phyloP scores from a whole-genome alignment of 2,888 invertebrate species.

The Pedicia rivosa region DNA sequence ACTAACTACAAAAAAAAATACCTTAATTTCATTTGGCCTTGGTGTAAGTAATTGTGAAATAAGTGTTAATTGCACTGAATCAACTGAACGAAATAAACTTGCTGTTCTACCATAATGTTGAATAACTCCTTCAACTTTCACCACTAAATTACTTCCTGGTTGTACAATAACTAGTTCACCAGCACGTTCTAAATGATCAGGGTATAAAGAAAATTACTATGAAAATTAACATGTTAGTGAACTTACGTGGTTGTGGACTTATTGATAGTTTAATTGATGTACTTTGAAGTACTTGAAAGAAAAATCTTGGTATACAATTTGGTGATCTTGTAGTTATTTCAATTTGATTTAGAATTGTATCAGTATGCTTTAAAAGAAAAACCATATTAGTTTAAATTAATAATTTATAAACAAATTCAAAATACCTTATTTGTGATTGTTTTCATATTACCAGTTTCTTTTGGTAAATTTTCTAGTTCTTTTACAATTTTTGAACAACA shows the following conservation, averaged over 20 bases:
- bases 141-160: slow-evolving; percentile 68
- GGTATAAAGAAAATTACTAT: too few relatives aligned
- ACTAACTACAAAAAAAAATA: too few relatives aligned
- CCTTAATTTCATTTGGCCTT: slow-evolving; percentile 16
- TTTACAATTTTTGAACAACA: slow-evolving; percentile 25
- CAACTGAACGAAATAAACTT: slow-evolving; percentile 52
- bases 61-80: slow-evolving; percentile 53
- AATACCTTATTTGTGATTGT: slow-evolving; percentile 24
- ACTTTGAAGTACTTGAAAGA: slow-evolving; percentile 72
- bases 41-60: slow-evolving; percentile 43
- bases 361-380: slow-evolving; percentile 30
- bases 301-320: slow-evolving; percentile 55
- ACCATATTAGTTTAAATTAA: neutral
- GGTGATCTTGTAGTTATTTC: slow-evolving; percentile 45
- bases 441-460: slow-evolving; percentile 23
- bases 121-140: slow-evolving; percentile 88
- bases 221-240: too few relatives aligned
- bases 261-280: slow-evolving; percentile 68
- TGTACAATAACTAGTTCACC: slow-evolving; percentile 76
- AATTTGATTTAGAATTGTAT: slow-evolving; percentile 40
- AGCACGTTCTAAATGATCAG: too few relatives aligned
- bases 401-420: neutral
- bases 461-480: slow-evolving; percentile 23
- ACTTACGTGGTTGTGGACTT: slow-evolving; percentile 63
- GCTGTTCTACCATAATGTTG: slow-evolving; percentile 48